Percentiles rank a stretch among this genome's conserved stretches.
These are phyloP conservation scores for Strigops habroptila DNA, from an alignment of 2,113 vertebrate genomes.

Conservation along the genomic window DNA sequence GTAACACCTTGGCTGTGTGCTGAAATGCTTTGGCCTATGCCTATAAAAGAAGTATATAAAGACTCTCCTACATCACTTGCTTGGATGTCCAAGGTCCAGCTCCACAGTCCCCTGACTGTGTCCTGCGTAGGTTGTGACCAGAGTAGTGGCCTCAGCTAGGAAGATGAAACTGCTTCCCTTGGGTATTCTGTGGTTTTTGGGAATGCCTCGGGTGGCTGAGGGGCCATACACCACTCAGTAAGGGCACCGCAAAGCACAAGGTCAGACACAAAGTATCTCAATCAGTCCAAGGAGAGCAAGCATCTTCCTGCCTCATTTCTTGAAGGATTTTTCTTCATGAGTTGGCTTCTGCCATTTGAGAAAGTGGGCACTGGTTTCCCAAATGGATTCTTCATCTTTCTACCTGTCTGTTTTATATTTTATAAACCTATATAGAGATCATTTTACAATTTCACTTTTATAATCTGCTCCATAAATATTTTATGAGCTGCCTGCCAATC, in stretches of 20 bases:
- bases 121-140: not conserved
- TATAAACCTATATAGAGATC: slow-evolving; percentile 53
- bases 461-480: slow-evolving; percentile 58
- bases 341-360: not conserved
- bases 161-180: not conserved
- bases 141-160: not conserved
- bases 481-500: slow-evolving; percentile 49
- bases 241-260: not conserved
- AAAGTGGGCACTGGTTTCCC: not conserved
- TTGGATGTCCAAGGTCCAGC: not conserved
- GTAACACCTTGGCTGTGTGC: not conserved
- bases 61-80: not conserved
- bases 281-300: not conserved
- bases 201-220: accelerated
- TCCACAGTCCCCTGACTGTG: not conserved
- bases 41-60: not conserved
- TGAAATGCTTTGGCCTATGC: not conserved
- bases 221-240: not conserved
- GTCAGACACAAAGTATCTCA: not conserved
- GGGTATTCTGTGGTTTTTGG: not conserved
- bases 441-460: slow-evolving; percentile 64
- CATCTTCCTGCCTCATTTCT: not conserved
- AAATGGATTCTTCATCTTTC: slow-evolving; percentile 28
- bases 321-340: not conserved
- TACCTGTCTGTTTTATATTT: slow-evolving; percentile 45